Percentiles rank a stretch among this genome's conserved stretches.
Evolutionary conservation across 1,140 invertebrate genomes (phyloP).

Genomic region (Stegodyphus mimosarum): DNA sequence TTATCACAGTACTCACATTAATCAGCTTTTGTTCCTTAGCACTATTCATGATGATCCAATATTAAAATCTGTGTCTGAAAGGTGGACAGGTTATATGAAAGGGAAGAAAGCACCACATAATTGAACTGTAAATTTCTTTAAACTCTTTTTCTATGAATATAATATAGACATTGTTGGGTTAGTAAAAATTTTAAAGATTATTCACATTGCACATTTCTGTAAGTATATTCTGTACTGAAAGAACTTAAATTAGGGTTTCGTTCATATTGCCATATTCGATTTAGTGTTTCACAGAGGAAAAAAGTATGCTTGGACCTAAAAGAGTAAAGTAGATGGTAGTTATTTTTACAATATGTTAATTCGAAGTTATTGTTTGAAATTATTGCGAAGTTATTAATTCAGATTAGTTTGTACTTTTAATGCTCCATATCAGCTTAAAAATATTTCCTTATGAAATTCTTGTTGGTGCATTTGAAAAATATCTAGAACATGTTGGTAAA

Average conservation of each 20-base stretch:
- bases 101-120: slow-evolving; percentile 94
- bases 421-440: not conserved
- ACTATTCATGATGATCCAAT: slow-evolving; percentile 85
- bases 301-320: not conserved
- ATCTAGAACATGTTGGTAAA: not conserved
- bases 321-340: too few relatives aligned
- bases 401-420: not conserved
- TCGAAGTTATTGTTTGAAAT: too few relatives aligned
- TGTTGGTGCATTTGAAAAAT: not conserved
- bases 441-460: not conserved
- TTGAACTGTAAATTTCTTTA: slow-evolving; percentile 67
- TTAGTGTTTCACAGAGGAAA: not conserved
- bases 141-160: not conserved
- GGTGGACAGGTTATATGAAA: slow-evolving; percentile 96
- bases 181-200: not conserved
- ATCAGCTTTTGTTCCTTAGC: slow-evolving; percentile 89
- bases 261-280: not conserved
- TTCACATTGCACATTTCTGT: not conserved
- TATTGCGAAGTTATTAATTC: not conserved
- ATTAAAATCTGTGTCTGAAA: slow-evolving; percentile 85
- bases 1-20: slow-evolving; percentile 98
- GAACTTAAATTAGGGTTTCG: not conserved
- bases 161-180: not conserved
- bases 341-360: too few relatives aligned
- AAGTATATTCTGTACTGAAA: not conserved